Percentiles rank a stretch among this genome's conserved stretches.
Conservation (phyloP, 2,888 invertebrate genomes). For the Chrysodeixis includens region DNA sequence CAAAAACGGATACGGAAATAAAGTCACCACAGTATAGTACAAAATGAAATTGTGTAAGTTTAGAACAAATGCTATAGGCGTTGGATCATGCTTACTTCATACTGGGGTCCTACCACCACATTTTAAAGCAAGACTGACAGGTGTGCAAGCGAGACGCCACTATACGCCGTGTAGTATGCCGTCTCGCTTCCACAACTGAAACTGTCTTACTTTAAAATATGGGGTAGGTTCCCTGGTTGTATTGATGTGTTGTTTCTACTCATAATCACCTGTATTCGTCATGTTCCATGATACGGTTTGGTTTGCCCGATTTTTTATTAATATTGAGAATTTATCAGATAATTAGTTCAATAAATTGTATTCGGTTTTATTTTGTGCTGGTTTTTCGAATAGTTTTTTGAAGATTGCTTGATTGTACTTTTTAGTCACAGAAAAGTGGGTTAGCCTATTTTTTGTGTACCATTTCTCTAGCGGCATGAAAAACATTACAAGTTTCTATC, state of each 20-base stretch:
- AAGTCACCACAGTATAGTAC: constrained; percentile 87
- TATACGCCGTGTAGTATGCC: no score
- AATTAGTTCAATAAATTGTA: constrained; percentile 14
- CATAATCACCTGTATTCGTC: constrained; percentile 48
- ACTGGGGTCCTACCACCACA: constrained; percentile 15
- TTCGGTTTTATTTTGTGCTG: constrained; percentile 4
- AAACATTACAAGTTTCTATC: background rate
- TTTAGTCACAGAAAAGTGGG: background rate
- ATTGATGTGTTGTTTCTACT: constrained; percentile 65
- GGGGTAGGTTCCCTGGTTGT: constrained; percentile 17
- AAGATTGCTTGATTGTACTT: constrained; percentile 30
- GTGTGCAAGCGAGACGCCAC: constrained; percentile 29
- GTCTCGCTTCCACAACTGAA: no score
- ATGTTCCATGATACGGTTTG: constrained; percentile 53
- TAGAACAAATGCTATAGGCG: constrained; percentile 59
- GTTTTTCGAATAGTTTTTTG: background rate
- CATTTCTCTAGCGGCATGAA: background rate
- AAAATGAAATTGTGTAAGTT: constrained; percentile 82
- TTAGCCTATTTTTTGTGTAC: background rate
- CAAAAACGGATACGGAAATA: constrained; percentile 86
- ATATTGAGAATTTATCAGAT: constrained; percentile 10
- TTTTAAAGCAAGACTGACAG: no score
- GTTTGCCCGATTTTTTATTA: constrained; percentile 33
- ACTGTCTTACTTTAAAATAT: no score
- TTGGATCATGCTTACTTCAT: constrained; percentile 72